phyloP scores from a whole-genome alignment of 2,113 vertebrate genomes.

The Elgaria multicarinata region DNA sequence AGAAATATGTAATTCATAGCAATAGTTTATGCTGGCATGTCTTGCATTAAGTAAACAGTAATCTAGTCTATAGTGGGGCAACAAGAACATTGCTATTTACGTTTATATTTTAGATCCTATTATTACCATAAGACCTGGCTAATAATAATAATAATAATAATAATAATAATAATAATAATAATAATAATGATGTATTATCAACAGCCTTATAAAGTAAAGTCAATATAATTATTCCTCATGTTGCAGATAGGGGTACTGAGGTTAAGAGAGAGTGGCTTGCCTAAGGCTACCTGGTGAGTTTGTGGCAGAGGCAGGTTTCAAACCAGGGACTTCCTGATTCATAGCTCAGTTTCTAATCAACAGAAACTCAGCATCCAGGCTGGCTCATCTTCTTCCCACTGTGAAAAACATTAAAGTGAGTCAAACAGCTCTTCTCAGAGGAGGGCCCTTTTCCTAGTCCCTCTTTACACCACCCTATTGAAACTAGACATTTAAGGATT shows the following conservation, averaged over 20 bases:
- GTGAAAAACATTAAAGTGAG: neutral
- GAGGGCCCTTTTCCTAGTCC: too few relatives aligned
- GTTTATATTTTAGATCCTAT: neutral
- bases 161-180: too few relatives aligned
- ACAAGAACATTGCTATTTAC: neutral
- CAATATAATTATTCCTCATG: neutral
- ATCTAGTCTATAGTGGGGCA: neutral
- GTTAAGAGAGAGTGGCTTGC: neutral
- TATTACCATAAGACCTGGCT: neutral
- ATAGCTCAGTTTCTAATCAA: neutral
- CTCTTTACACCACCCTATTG: too few relatives aligned
- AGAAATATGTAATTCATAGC: neutral
- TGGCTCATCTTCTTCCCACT: neutral
- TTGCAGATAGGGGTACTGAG: neutral
- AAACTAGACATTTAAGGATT: too few relatives aligned
- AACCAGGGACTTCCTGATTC: neutral
- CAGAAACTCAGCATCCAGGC: neutral
- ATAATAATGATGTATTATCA: neutral
- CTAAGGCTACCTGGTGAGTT: neutral
- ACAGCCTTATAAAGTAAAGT: neutral
- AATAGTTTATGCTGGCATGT: neutral
- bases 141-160: neutral
- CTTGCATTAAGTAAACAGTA: neutral
- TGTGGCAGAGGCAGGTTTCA: neutral
- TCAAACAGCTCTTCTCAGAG: too few relatives aligned